Evolutionary conservation across 2,888 invertebrate genomes (phyloP).

Genomic region (Hirudinaria manillensis): DNA sequence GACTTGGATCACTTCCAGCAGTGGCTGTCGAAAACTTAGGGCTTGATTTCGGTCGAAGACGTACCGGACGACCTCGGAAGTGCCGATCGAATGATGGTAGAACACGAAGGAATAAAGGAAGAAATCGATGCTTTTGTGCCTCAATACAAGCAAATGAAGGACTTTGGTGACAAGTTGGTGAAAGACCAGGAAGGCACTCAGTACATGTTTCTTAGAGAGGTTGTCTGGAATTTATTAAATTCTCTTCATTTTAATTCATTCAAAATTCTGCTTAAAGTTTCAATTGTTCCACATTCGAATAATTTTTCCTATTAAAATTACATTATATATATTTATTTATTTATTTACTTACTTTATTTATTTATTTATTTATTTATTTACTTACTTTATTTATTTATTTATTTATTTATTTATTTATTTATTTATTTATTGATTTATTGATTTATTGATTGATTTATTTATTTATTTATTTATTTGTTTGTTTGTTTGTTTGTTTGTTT

Average conservation of each 20-base stretch:
- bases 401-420: too few relatives aligned
- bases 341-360: too few relatives aligned
- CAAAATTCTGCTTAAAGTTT: too few relatives aligned
- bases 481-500: too few relatives aligned
- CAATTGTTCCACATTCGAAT: too few relatives aligned
- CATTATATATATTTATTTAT: too few relatives aligned
- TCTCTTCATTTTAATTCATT: too few relatives aligned
- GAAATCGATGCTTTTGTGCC: conserved; percentile 98
- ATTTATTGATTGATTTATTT: not conserved
- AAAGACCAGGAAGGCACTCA: conserved; percentile 81
- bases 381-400: too few relatives aligned
- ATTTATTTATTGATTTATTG: not conserved
- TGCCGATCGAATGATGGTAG: conserved; percentile 89
- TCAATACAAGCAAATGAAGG: conserved; percentile 98
- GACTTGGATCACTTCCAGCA: conserved; percentile 99
- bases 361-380: too few relatives aligned
- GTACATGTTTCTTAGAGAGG: conserved; percentile 97
- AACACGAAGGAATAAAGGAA: conserved; percentile 95
- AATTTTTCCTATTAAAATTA: too few relatives aligned
- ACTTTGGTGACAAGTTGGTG: conserved; percentile 72
- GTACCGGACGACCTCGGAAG: conserved; percentile 59
- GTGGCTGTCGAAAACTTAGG: conserved; percentile 78
- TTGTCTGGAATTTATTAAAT: conserved; percentile 34
- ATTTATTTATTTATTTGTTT: too few relatives aligned
- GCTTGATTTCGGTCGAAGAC: not conserved